These are phyloP conservation scores for Hypotaenidia philippensis DNA, from an alignment of 2,797 vertebrate genomes.

Conservation along the genomic window DNA sequence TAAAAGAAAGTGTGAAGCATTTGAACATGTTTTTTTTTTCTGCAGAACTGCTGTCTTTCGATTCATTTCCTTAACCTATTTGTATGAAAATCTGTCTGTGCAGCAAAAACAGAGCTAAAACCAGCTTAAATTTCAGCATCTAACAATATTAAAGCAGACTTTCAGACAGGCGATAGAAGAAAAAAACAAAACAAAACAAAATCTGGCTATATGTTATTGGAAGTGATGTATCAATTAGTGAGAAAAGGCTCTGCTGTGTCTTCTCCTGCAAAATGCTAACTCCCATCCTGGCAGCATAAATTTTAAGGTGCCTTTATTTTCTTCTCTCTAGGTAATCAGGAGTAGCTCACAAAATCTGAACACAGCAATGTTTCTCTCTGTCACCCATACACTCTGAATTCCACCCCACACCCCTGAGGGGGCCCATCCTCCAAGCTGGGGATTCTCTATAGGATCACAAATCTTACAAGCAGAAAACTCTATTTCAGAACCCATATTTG, in stretches of 20 bases:
- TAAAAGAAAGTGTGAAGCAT: not conserved
- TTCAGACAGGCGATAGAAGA: not conserved
- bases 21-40: not conserved
- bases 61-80: not conserved
- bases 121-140: not conserved
- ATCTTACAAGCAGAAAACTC: not conserved
- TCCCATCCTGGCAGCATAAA: not conserved
- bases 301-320: accelerated
- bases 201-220: not conserved
- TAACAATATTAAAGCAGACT: not conserved
- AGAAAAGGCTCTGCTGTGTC: not conserved
- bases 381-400: not conserved
- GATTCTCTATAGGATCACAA: not conserved
- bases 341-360: not conserved
- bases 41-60: not conserved
- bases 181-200: too few relatives aligned
- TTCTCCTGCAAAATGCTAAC: not conserved
- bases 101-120: not conserved
- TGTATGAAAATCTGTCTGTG: not conserved
- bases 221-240: not conserved
- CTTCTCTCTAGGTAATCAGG: not conserved
- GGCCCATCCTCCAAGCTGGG: not conserved
- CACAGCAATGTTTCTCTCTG: accelerated
- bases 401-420: accelerated
- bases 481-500: not conserved